Evolutionary conservation across 2,113 vertebrate genomes (phyloP), one percentile per base, ranked within the genome.

Genomic region (Bujurquina vittata): DNA sequence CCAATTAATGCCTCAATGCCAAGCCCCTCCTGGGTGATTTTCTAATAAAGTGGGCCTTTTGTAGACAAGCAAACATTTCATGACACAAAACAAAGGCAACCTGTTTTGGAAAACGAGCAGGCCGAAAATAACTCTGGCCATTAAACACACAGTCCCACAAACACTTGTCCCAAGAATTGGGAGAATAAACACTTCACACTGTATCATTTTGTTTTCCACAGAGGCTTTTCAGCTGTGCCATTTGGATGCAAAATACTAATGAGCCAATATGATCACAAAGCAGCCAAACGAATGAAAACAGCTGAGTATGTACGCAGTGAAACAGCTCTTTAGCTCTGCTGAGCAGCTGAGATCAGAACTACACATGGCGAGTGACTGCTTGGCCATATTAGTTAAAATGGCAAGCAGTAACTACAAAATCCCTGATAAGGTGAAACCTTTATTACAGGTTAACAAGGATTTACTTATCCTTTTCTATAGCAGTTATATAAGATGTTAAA

Each of bases 41-140:
- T 84, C 76, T 83, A 81, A 90, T 85, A 90, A 92, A 91, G 60
- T 81, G 73, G 81, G 55, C 40, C 72, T 83, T 91, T 91, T 93
- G 81, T 91, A 67, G 33, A 58, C 23, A 29, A 80, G 83, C 56
- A 92, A 91, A 92, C 74, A 83, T 92, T 93, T 91, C 76, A 81
- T 55, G 1, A 83, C 37, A 91, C 60, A 69, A 77, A 92, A 93
- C 77, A 93, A 93, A 89, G 73, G 26, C 29, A 37, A 33, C 49
- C 63, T 61, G 10, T 57, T 84, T 91, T 72, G 84, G 59, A 77
- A 91, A 90, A 92, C 86, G 84, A 84, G 81, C 52, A 63, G 67
- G 77, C 78, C 86, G 31, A 77, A 83, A 52, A 75, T 83, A 91
- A 89, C 74, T 59, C 59, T 67, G 67, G 46, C 76, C 83, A 59